Evolutionary conservation across 1,140 invertebrate genomes (phyloP).

Genomic region (Lucilia sericata): DNA sequence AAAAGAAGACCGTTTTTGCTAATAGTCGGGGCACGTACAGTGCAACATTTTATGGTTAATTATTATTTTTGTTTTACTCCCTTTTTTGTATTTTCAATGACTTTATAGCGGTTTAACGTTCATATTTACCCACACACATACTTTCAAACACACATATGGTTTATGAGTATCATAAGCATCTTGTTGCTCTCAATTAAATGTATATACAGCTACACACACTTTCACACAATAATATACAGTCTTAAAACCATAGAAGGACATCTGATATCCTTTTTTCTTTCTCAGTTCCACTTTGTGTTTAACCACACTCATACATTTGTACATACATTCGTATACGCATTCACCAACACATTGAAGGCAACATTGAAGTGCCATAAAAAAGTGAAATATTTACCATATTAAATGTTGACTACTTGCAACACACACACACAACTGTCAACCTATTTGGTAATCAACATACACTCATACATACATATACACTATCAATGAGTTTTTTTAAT

Average conservation of each 20-base stretch:
- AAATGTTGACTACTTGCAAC: not conserved
- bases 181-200: conserved; percentile 36
- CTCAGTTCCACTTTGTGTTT: not conserved
- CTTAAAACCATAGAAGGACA: not conserved
- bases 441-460: not conserved
- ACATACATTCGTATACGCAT: not conserved
- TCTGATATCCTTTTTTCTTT: not conserved
- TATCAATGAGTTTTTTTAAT: conserved; percentile 2
- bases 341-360: not conserved
- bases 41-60: conserved; percentile 35
- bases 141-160: not conserved
- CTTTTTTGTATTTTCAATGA: conserved; percentile 2
- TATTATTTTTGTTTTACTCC: conserved; percentile 21
- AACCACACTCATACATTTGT: not conserved
- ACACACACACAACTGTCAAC: not conserved
- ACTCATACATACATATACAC: not conserved
- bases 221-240: not conserved
- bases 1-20: not conserved
- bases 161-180: conserved; percentile 28
- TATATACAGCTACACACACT: not conserved
- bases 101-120: not conserved
- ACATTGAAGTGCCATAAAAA: conserved; percentile 22
- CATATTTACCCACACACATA: not conserved
- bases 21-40: not conserved
- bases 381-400: conserved; percentile 37